phyloP scores from a whole-genome alignment of 2,888 invertebrate genomes.

The Uloborus plumipes region DNA sequence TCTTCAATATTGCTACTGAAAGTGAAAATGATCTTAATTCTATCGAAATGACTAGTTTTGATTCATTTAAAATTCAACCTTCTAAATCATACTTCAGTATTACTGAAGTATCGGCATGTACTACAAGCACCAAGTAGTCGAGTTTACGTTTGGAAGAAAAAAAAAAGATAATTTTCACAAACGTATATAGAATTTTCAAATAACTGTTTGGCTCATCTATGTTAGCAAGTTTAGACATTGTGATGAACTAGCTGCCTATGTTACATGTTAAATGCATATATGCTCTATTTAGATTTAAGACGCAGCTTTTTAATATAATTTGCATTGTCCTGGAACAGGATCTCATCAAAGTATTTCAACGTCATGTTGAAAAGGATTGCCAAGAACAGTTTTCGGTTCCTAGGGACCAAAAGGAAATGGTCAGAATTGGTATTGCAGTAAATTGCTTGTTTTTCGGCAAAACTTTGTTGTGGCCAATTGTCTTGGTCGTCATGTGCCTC shows the following conservation, averaged over 20 bases:
- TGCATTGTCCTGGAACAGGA: conserved; percentile 31
- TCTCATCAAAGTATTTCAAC: conserved; percentile 52
- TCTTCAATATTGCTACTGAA: too few species aligned
- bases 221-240: conserved; percentile 27
- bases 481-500: conserved; percentile 63
- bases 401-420: conserved; percentile 25
- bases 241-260: conserved; percentile 41
- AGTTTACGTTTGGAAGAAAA: too few species aligned
- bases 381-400: conserved; percentile 28
- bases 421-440: conserved; percentile 24
- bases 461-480: conserved; percentile 54
- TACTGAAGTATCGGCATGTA: too few species aligned
- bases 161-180: too few species aligned
- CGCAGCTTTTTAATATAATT: conserved; percentile 42
- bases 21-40: too few species aligned
- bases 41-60: too few species aligned
- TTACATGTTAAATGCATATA: conserved; percentile 25
- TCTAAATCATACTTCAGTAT: too few species aligned
- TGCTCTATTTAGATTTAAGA: conserved; percentile 35
- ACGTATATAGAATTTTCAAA: too few species aligned
- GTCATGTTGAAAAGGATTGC: conserved; percentile 34
- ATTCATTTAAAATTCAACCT: too few species aligned
- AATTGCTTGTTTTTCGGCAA: conserved; percentile 52
- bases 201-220: conserved; percentile 28
- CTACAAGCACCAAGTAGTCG: too few species aligned